A percentile compares a stretch with the other conserved stretches of the same genome.
Evolutionary conservation across 2,113 vertebrate genomes (phyloP).

Genomic region (Nannospalax galili): DNA sequence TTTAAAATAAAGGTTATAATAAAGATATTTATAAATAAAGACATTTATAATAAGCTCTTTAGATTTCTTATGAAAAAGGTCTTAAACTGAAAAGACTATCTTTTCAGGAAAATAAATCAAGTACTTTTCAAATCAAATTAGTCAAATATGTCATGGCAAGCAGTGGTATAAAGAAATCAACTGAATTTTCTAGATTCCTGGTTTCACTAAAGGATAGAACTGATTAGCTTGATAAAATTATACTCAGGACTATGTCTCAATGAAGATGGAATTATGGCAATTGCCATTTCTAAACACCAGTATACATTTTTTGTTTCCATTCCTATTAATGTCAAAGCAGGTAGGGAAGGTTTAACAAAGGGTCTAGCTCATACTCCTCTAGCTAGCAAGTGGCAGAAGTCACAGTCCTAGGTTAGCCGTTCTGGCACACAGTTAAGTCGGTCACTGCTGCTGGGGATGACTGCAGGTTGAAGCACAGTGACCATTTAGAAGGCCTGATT

Average conservation of each 20-base stretch:
- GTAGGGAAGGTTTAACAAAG: slow-evolving; percentile 10
- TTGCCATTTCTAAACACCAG: slow-evolving; percentile 11
- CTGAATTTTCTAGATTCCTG: not conserved
- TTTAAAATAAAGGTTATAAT: not conserved
- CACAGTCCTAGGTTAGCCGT: not conserved
- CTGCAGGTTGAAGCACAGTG: not conserved
- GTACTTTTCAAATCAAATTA: not conserved
- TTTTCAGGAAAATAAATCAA: slow-evolving; percentile 23
- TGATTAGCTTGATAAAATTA: slow-evolving; percentile 30
- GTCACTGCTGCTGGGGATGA: not conserved
- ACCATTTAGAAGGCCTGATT: not conserved
- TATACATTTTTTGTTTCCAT: not conserved
- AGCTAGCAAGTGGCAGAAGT: not conserved
- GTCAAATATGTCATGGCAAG: not conserved
- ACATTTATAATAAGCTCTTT: not conserved
- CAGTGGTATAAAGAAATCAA: not conserved
- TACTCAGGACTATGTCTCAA: not conserved
- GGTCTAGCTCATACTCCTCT: not conserved
- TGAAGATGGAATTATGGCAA: not conserved
- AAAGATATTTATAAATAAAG: no score
- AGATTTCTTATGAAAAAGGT: slow-evolving; percentile 22
- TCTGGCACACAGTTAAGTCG: not conserved
- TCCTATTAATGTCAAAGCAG: slow-evolving; percentile 9
- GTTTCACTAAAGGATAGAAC: not conserved
- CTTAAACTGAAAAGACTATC: not conserved